Evolutionary conservation across 2,888 invertebrate genomes (phyloP).

Genomic region (Nemotelus nigrinus): DNA sequence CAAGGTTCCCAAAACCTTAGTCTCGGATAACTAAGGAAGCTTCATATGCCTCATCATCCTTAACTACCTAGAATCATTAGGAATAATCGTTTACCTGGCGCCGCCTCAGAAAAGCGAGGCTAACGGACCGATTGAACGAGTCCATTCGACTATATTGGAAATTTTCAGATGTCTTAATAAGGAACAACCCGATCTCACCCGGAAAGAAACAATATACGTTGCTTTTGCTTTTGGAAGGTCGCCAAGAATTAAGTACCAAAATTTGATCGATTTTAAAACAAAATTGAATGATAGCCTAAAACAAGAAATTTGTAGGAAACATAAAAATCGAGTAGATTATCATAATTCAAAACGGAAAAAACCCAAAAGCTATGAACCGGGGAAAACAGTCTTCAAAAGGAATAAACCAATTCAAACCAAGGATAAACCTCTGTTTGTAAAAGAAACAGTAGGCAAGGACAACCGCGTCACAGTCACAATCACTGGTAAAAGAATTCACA

Average conservation of each 20-base stretch:
- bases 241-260: slow-evolving; percentile 50
- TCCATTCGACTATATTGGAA: slow-evolving; percentile 50
- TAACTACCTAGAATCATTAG: slow-evolving; percentile 50
- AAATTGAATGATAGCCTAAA: slow-evolving; percentile 47
- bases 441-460: slow-evolving; percentile 1
- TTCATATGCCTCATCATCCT: too few relatives aligned
- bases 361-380: slow-evolving; percentile 43
- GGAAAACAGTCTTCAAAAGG: slow-evolving; percentile 44
- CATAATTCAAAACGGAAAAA: slow-evolving; percentile 46
- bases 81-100: slow-evolving; percentile 46
- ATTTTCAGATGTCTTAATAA: slow-evolving; percentile 45
- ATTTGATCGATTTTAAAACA: slow-evolving; percentile 47
- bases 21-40: slow-evolving; percentile 50
- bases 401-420: slow-evolving; percentile 47
- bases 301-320: slow-evolving; percentile 48
- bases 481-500: neutral
- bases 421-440: slow-evolving; percentile 7
- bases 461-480: slow-evolving; percentile 9
- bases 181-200: slow-evolving; percentile 40
- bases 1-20: slow-evolving; percentile 48
- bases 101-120: slow-evolving; percentile 51
- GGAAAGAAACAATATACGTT: slow-evolving; percentile 48
- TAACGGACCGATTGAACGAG: slow-evolving; percentile 49
- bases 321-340: slow-evolving; percentile 44
- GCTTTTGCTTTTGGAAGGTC: slow-evolving; percentile 50